Evolutionary conservation across 35 echinoderm and acorn worm species (phyloP).

Genomic region (Acanthaster planci): DNA sequence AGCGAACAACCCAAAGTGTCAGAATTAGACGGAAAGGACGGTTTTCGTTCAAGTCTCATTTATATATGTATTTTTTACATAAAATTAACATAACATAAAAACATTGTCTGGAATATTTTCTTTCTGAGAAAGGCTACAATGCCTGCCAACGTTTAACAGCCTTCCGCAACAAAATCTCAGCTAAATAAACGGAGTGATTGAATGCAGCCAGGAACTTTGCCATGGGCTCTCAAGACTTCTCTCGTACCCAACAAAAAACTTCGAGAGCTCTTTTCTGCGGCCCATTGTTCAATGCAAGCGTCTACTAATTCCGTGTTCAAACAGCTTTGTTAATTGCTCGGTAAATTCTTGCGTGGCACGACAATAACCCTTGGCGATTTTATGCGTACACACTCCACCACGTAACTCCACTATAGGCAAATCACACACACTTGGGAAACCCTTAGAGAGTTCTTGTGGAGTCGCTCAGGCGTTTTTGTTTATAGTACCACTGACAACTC

Average conservation of each 20-base stretch:
- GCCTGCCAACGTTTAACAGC: too few relatives aligned
- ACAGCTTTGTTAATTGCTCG: conserved; percentile 20
- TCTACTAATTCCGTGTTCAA: conserved; percentile 1
- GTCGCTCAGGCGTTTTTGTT: background rate
- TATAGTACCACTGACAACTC: background rate
- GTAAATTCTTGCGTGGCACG: background rate
- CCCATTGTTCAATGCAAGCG: too few relatives aligned
- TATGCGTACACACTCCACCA: background rate
- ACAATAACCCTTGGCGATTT: background rate
- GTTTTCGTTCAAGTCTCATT: too few relatives aligned
- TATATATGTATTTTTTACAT: too few relatives aligned
- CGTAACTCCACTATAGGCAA: background rate
- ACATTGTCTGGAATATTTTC: too few relatives aligned
- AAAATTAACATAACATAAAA: too few relatives aligned
- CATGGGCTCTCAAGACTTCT: background rate
- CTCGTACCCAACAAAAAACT: background rate
- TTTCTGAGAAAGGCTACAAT: too few relatives aligned
- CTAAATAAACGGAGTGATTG: background rate
- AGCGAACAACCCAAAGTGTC: too few relatives aligned
- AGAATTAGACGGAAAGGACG: too few relatives aligned
- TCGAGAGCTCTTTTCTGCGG: background rate
- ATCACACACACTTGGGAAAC: background rate
- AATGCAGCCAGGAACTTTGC: background rate
- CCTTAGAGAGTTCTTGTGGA: background rate
- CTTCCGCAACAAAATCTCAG: background rate